Conservation (phyloP, 2,888 invertebrate genomes). For the Matsumyia berberina region DNA sequence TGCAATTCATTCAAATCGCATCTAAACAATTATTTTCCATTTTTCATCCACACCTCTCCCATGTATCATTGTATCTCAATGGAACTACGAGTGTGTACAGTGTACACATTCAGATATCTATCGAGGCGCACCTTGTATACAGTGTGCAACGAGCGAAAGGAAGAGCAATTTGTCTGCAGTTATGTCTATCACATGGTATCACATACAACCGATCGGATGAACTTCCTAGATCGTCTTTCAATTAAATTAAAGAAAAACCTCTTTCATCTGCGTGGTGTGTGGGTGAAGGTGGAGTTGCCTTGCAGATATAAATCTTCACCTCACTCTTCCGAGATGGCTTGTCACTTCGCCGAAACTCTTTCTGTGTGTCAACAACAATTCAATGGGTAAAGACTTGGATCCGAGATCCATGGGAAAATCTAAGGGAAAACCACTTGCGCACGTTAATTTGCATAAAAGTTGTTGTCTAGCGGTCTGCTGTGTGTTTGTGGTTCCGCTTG, state of each 20-base stretch:
- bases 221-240: conserved; percentile 76
- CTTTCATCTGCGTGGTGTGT: conserved; percentile 50
- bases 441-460: conserved; percentile 55
- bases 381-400: conserved; percentile 32
- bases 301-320: conserved; percentile 50
- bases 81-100: conserved; percentile 12
- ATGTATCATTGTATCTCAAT: conserved; percentile 41
- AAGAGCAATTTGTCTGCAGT: conserved; percentile 73
- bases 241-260: conserved; percentile 68
- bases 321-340: conserved; percentile 31
- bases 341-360: conserved; percentile 54
- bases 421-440: conserved; percentile 74
- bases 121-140: conserved; percentile 71
- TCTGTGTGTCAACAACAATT: conserved; percentile 71
- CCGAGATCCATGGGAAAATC: conserved; percentile 71
- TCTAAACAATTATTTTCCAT: conserved; percentile 73
- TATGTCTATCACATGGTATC: conserved; percentile 72
- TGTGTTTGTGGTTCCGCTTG: conserved; percentile 54
- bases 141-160: conserved; percentile 41
- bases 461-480: conserved; percentile 54
- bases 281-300: conserved; percentile 61
- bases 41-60: conserved; percentile 73
- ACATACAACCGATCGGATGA: conserved; percentile 66
- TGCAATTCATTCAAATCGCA: conserved; percentile 70
- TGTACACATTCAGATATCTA: conserved; percentile 61